Percentiles rank a stretch among this genome's conserved stretches.
phyloP scores from a whole-genome alignment of 2,888 invertebrate species.

The Oxyteleia sp. region DNA sequence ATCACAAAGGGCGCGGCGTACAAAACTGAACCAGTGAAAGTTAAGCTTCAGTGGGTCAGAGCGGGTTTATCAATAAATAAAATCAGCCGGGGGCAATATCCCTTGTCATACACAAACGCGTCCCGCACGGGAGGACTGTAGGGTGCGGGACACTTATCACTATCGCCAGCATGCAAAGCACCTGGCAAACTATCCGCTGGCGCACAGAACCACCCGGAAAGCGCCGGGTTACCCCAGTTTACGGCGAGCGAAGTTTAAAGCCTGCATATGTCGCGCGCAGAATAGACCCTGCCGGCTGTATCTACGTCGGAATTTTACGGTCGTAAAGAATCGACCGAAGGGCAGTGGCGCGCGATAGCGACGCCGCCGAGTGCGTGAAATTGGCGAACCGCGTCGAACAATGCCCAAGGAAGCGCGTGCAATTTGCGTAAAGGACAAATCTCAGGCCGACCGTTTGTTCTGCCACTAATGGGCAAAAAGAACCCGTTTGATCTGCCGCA shows the following conservation, averaged over 20 bases:
- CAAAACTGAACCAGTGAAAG: constrained; percentile 48
- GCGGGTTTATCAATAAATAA: constrained; percentile 67
- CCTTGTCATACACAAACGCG: constrained; percentile 57
- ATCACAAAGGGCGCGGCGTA: constrained; percentile 29
- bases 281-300: constrained; percentile 44
- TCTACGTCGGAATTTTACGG: constrained; percentile 69
- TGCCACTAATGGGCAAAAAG: constrained; percentile 55
- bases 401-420: constrained; percentile 65
- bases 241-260: constrained; percentile 73
- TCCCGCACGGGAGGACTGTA: constrained; percentile 12
- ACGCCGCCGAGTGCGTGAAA: constrained; percentile 40
- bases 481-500: constrained; percentile 49
- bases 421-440: constrained; percentile 70
- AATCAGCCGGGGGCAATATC: constrained; percentile 60
- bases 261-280: constrained; percentile 70
- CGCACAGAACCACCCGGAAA: constrained; percentile 56
- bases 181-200: constrained; percentile 60
- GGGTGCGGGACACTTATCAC: constrained; percentile 66
- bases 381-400: constrained; percentile 59
- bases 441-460: constrained; percentile 35
- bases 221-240: constrained; percentile 72
- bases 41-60: constrained; percentile 57
- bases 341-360: constrained; percentile 33
- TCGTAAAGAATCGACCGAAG: constrained; percentile 61
- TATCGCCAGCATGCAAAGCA: constrained; percentile 66